Evolutionary conservation across 2,797 vertebrate species (phyloP).

Genomic region (Steatocranus sp.): DNA sequence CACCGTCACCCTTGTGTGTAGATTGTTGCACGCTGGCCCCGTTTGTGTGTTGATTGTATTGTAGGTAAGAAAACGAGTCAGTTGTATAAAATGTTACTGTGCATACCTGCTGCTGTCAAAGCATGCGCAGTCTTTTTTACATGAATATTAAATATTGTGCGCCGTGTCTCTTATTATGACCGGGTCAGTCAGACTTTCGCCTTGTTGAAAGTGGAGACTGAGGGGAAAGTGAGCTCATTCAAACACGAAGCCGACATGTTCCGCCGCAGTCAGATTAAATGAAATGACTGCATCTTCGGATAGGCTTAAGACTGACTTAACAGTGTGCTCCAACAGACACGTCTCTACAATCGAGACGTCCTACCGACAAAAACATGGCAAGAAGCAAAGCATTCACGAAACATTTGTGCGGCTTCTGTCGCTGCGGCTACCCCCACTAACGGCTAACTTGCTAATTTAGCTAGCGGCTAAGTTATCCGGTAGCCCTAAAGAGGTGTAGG

Average conservation of each 20-base stretch:
- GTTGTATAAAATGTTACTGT: background rate
- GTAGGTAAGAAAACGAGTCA: background rate
- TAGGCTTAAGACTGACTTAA: accelerated
- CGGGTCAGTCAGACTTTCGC: background rate
- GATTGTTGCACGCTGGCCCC: background rate
- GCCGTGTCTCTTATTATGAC: background rate
- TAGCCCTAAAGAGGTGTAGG: background rate
- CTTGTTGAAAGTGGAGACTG: background rate
- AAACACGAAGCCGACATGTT: background rate
- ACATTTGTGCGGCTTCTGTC: background rate
- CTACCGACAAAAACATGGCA: background rate
- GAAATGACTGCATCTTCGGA: background rate
- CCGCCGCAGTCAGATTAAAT: background rate
- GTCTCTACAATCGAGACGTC: background rate
- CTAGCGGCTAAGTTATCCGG: background rate
- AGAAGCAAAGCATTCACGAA: background rate
- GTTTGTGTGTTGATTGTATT: background rate
- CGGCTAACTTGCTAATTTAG: background rate
- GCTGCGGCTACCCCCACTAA: background rate
- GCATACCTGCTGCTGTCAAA: background rate
- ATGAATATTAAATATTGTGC: background rate
- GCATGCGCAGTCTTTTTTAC: background rate
- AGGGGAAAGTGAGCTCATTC: background rate
- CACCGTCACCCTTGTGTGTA: background rate
- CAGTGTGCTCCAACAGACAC: background rate